phyloP scores from a whole-genome alignment of 2,797 vertebrate genomes.

The Halcyon badia region DNA sequence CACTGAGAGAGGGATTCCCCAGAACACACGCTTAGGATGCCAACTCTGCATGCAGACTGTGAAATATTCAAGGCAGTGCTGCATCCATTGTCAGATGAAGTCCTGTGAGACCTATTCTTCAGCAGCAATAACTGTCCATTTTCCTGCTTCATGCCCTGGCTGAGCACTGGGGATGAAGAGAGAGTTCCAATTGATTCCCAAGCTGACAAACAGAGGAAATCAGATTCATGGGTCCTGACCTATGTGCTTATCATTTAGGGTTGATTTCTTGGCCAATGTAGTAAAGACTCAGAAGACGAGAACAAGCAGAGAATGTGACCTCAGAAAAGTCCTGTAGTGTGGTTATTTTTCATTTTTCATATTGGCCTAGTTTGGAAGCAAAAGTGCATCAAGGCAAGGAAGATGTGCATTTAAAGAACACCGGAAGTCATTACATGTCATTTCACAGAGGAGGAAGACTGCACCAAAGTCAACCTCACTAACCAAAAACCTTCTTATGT shows the following conservation, averaged over 20 bases:
- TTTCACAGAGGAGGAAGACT: neutral
- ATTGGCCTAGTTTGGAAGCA: neutral
- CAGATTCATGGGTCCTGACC: neutral
- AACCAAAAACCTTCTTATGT: neutral
- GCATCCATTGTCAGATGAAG: neutral
- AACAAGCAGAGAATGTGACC: neutral
- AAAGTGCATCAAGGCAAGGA: neutral
- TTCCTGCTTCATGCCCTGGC: neutral
- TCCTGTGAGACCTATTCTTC: neutral
- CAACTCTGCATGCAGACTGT: neutral
- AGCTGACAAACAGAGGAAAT: neutral
- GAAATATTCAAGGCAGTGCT: neutral
- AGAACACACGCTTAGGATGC: neutral
- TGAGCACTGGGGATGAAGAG: neutral
- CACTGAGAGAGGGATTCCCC: neutral
- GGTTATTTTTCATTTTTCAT: neutral
- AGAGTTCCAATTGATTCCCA: neutral
- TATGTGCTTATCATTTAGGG: neutral
- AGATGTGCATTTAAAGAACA: neutral
- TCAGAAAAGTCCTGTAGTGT: neutral
- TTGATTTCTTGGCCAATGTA: neutral
- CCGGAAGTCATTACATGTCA: neutral
- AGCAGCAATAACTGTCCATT: neutral
- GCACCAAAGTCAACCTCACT: neutral
- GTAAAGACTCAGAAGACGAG: neutral